Evolutionary conservation across 2,113 vertebrate species (phyloP), one percentile per base, ranked within the genome.

Genomic region (Onychostruthus taczanowskii): DNA sequence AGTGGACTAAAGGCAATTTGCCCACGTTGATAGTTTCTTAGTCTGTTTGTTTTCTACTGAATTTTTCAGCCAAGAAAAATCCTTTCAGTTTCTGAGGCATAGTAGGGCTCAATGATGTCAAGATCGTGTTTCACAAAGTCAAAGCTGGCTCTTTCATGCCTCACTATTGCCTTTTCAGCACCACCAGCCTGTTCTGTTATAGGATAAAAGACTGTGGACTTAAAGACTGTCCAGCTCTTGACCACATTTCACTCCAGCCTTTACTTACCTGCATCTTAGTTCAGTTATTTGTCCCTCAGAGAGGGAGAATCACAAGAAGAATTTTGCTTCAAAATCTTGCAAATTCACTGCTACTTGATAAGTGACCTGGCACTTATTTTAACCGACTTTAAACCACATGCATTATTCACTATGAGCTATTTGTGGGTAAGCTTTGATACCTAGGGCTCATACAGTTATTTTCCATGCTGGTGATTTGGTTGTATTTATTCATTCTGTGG

Each of bases 301-400:
- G n/a, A 59, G 17, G 13, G 22, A 69, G 22, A 86, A 70, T 44
- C 2, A 44, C 78, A 70, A n/a, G 23, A 30, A 59, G 4, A 75
- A 43, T 41, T 64, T 82, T 80, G 20, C 77, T 94, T 88, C 35
- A 76, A 90, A 94, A 41, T 35, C 58, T 84, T 95, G 47, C 2
- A 74, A 70, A 75, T 87, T 81, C 79, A 31, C 10, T 92, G 33
- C 37, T 94, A 73, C 28, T 49, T 93, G 70, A 28, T 67, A 88
- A 95, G 72, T 96, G 93, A 95, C 78, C 87, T 84, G 85, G 68
- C 78, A 88, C 63, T 94, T 94, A 90, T 70, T 93, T 95, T 73
- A 93, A 86, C 72, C 39, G 55, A 58, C 75, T 93, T 95, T 74
- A 90, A 80, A 80, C 72, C 1, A 0, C n/a, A 77, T 95, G n/a